Evolutionary conservation across 2,888 invertebrate species (phyloP).

Genomic region (Lasioglossum oenotherae): DNA sequence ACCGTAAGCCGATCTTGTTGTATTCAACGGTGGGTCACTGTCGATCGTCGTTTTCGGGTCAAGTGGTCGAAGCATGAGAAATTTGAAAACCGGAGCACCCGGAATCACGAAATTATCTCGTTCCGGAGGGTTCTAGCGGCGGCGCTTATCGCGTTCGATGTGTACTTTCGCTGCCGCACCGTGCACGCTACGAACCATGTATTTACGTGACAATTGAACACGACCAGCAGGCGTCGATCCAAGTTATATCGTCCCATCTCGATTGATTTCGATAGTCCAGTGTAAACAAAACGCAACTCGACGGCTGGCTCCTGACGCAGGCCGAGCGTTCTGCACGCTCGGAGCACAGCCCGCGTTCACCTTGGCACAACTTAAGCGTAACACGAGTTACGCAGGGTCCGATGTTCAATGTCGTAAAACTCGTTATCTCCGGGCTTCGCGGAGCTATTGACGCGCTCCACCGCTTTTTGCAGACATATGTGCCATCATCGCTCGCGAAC

Average conservation of each 20-base stretch:
- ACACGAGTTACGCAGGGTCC: slow-evolving; percentile 61
- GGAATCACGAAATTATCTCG: not conserved
- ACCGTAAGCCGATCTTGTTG: not conserved
- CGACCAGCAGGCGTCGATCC: not conserved
- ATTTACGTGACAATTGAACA: slow-evolving; percentile 18
- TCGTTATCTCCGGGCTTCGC: slow-evolving; percentile 37
- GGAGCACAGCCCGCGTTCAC: slow-evolving; percentile 38
- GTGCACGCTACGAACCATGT: not conserved
- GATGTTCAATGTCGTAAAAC: slow-evolving; percentile 70
- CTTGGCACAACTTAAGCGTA: slow-evolving; percentile 56
- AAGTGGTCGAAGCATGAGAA: not conserved
- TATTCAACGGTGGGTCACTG: not conserved
- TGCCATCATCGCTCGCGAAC: not conserved
- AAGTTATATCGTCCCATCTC: not conserved
- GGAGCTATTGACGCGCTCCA: not conserved
- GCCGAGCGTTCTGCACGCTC: not conserved
- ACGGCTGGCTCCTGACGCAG: not conserved
- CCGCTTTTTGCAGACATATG: not conserved
- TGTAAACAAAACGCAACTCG: slow-evolving; percentile 4
- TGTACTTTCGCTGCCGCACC: not conserved
- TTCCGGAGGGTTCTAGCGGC: not conserved
- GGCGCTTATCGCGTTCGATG: not conserved
- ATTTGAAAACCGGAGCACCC: not conserved
- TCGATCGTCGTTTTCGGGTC: not conserved
- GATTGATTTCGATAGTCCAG: slow-evolving; percentile 21